These are phyloP conservation scores for Lagopus muta DNA, from an alignment of 2,113 vertebrate species.

Conservation along the genomic window DNA sequence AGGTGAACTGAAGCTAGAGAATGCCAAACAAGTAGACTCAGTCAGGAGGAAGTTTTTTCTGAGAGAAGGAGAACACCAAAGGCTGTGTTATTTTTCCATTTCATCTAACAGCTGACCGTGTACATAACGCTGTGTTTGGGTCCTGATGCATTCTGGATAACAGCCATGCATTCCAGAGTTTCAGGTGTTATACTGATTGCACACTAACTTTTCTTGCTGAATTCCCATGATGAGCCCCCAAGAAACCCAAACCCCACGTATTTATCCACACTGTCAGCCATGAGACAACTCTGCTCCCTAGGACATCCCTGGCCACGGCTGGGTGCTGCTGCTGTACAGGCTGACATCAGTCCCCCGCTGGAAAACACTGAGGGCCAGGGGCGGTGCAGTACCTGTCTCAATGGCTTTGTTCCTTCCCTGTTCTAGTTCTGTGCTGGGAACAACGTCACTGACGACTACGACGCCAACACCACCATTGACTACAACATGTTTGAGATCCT, in stretches of 20 bases:
- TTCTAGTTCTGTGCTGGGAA: constrained; percentile 66
- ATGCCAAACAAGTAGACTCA: neutral
- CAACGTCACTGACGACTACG: constrained; percentile 56
- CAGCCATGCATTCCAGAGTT: neutral
- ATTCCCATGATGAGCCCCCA: neutral
- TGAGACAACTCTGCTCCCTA: neutral
- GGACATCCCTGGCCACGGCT: neutral
- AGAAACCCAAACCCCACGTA: neutral
- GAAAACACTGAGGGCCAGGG: fast-evolving
- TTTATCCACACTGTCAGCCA: neutral
- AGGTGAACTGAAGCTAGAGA: neutral
- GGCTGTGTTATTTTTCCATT: neutral
- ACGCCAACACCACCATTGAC: constrained; percentile 72
- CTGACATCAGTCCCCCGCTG: neutral
- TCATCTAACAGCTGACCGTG: neutral
- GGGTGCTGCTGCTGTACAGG: neutral
- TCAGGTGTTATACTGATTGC: neutral
- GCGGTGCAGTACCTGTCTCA: neutral
- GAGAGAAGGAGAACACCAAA: neutral
- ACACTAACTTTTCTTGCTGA: neutral
- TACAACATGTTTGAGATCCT: constrained; percentile 57
- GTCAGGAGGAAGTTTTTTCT: neutral
- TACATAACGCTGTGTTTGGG: neutral
- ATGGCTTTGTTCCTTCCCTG: neutral
- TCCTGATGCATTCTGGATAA: neutral